Evolutionary conservation across 2,888 invertebrate species (phyloP).

Genomic region (Nomada ruficornis): DNA sequence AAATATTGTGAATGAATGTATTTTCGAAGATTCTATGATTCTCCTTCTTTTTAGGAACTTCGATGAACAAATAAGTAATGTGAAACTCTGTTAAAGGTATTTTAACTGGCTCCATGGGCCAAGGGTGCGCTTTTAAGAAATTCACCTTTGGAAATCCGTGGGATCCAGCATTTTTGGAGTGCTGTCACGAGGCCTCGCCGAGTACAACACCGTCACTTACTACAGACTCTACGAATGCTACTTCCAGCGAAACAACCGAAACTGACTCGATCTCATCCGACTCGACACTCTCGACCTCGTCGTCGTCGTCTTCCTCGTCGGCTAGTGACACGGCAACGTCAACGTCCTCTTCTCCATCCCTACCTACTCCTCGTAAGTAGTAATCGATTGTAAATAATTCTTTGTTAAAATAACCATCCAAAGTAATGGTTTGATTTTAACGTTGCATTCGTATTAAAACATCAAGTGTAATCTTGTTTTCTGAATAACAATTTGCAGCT

Average conservation of each 20-base stretch:
- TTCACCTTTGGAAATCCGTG: constrained; percentile 86
- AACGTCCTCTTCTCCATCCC: constrained; percentile 56
- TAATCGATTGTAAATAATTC: too few species aligned
- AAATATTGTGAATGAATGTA: too few species aligned
- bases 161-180: constrained; percentile 87
- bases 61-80: neutral
- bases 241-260: constrained; percentile 48
- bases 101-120: constrained; percentile 86
- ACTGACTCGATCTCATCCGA: constrained; percentile 45
- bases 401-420: too few species aligned
- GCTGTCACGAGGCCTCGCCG: constrained; percentile 85
- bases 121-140: constrained; percentile 86
- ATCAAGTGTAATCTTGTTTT: too few species aligned
- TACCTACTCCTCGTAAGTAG: constrained; percentile 67
- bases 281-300: constrained; percentile 31
- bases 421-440: too few species aligned
- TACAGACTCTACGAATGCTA: constrained; percentile 51
- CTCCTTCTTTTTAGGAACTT: neutral
- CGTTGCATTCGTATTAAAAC: too few species aligned
- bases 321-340: constrained; percentile 45
- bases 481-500: constrained; percentile 66
- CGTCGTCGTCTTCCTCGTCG: constrained; percentile 45
- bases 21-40: too few species aligned
- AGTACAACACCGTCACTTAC: constrained; percentile 68
- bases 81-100: constrained; percentile 83